Percentiles rank a stretch among this genome's conserved stretches.
Evolutionary conservation across 2,888 invertebrate genomes (phyloP).

Genomic region (Rotaria sp.): DNA sequence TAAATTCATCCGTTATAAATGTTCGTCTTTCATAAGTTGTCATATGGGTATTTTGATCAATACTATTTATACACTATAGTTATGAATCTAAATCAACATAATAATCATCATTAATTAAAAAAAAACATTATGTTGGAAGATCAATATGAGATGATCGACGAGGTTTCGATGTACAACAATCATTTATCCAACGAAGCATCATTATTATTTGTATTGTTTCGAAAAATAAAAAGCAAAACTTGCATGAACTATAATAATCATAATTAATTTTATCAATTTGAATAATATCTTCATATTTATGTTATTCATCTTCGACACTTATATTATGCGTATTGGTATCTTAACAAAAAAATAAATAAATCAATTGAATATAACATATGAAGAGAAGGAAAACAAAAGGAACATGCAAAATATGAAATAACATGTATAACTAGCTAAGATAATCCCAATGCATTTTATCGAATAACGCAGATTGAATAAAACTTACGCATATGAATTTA

Average conservation of each 20-base stretch:
- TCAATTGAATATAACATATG: too few species aligned
- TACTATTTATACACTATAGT: constrained; percentile 28
- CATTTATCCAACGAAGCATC: too few species aligned
- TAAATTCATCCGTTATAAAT: constrained; percentile 32
- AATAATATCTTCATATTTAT: constrained; percentile 29
- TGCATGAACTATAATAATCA: constrained; percentile 34
- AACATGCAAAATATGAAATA: too few species aligned
- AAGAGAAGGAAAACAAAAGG: too few species aligned
- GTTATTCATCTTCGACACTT: background rate
- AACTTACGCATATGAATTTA: too few species aligned
- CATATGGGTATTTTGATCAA: constrained; percentile 26
- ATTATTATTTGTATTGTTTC: too few species aligned
- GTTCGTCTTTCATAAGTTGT: background rate
- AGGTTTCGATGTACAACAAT: too few species aligned
- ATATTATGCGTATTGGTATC: background rate
- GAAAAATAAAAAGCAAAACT: too few species aligned
- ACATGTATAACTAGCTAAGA: too few species aligned
- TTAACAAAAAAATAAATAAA: background rate
- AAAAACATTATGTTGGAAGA: constrained; percentile 26
- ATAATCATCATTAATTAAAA: constrained; percentile 40
- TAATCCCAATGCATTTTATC: too few species aligned
- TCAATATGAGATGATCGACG: background rate
- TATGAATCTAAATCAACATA: constrained; percentile 31
- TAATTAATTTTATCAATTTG: constrained; percentile 35
- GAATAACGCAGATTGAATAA: too few species aligned